Evolutionary conservation across 2,797 vertebrate species (phyloP), one percentile per base, ranked within the genome.

Genomic region (Basileuterus tristriatus): DNA sequence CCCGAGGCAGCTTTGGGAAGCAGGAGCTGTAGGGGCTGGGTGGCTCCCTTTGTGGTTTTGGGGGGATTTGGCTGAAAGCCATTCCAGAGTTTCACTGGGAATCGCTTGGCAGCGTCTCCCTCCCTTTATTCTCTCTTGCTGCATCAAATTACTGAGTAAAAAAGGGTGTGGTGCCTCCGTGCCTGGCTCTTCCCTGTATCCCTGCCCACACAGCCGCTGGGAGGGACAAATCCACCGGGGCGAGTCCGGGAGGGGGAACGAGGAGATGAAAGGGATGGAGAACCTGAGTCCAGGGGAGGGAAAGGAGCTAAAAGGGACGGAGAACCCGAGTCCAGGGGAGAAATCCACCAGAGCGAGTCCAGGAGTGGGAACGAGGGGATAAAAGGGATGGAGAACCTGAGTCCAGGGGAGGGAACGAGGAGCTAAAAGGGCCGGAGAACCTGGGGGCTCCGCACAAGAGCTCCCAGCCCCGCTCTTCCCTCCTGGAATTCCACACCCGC

Each of bases 191-290:
- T 5, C 46, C 49, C 53, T 26, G 3, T 5, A 5, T 74, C 79
- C 39, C 58, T 86, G 70, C 70, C 60, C 75, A 24, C 59, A 15
- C 50, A 2, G 1, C 3, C 15, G 1, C 34, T 13, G 63, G 8
- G 44, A 55, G 36, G 22, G 27, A 30, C 5, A 19, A 12, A 39
- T 27, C 46, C 21, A 2, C 4, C 15, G 1, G 50, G 70, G 39
- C 6, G 37, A 39, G 41, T 11, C 65, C 2, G 3, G 9, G 7
- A 0, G 19, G 0, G 46, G 23, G 12, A 32, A 9, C 0, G 3
- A 24, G 64, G 27, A 71, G 62, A 41, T 27, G 0, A 6, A 19
- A 50, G 90, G 65, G 36, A 60, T n/a, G 62, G 49, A 50, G 49
- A 17, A 7, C 26, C 16, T 15, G 47, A 39, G 43, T 44, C 43